Evolutionary conservation across 2,888 invertebrate genomes (phyloP), one percentile per base, ranked within the genome.

Genomic region (Tetranychus truncatus): DNA sequence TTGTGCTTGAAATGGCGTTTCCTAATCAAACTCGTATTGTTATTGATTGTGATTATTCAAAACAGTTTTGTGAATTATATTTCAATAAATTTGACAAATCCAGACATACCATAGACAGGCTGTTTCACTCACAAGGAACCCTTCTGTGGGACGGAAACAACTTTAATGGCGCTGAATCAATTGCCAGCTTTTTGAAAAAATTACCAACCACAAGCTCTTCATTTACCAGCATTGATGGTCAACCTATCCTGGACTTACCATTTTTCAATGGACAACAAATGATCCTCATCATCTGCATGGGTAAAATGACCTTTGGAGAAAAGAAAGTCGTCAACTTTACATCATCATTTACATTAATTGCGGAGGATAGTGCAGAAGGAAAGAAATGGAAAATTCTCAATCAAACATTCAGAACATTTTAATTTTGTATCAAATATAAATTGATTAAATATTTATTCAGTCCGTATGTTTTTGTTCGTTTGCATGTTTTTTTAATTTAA

Each of bases 301-400:
- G 69, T 6, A 69, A 69, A 21, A 69, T 69, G 20, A 69, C 20
- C 6, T 69, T 69, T 11, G 20, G 21, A 20, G 69, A 24, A 69
- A 69, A 21, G 20, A 24, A 20, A 21, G n/a, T 11, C 11, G 69
- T 24, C 20, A 69, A 69, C 34, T 79, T 77, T 76, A 77, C 79
- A 9, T 77, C 79, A 74, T 78, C 77, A 5, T 77, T 78, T n/a
- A 74, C 78, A 3, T 74, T 79, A 11, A 78, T 77, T 7, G 77
- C 78, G 11, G 78, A 79, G 66, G 77, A 77, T 55, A 78, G 76
- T 15, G 77, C 78, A 8, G 78, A 78, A 71, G 76, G 77, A 71
- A 91, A 91, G 79, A 92, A 92, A 81, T 95, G 94, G 94, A 94
- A 94, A 84, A 91, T 95, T 79, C 91, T 91, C 15, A 91, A 90